These are phyloP conservation scores for Arvicanthis niloticus DNA, from an alignment of 2,113 vertebrate species.

Conservation along the genomic window DNA sequence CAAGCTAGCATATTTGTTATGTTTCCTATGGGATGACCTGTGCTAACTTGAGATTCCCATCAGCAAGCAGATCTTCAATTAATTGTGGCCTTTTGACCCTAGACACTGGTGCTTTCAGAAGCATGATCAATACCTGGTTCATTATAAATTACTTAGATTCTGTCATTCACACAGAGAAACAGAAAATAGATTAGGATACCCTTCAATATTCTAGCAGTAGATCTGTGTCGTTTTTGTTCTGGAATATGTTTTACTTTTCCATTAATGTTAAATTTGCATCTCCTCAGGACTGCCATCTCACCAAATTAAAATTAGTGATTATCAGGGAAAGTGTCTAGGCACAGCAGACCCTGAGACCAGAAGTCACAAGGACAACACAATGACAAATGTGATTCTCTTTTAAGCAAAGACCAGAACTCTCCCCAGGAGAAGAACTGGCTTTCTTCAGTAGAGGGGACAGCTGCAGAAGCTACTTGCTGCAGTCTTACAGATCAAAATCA, in stretches of 20 bases:
- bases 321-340: neutral
- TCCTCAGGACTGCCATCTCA: neutral
- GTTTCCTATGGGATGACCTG: neutral
- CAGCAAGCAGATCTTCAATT: neutral
- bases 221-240: neutral
- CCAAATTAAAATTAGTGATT: conserved; percentile 2
- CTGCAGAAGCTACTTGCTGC: neutral
- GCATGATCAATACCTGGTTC: neutral
- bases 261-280: neutral
- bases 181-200: neutral
- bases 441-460: neutral
- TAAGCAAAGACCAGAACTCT: neutral
- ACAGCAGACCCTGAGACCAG: neutral
- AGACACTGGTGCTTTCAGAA: neutral
- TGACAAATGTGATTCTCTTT: neutral
- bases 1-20: neutral
- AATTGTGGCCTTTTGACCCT: neutral
- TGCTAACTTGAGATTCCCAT: neutral
- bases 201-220: neutral
- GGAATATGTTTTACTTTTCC: conserved; percentile 30
- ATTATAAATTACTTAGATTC: neutral
- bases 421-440: neutral
- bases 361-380: conserved; percentile 29
- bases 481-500: conserved; percentile 26
- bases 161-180: neutral